Percentiles rank a stretch among this genome's conserved stretches.
These are phyloP conservation scores for Ameiurus melas DNA, from an alignment of 2,113 vertebrate genomes.

Conservation along the genomic window DNA sequence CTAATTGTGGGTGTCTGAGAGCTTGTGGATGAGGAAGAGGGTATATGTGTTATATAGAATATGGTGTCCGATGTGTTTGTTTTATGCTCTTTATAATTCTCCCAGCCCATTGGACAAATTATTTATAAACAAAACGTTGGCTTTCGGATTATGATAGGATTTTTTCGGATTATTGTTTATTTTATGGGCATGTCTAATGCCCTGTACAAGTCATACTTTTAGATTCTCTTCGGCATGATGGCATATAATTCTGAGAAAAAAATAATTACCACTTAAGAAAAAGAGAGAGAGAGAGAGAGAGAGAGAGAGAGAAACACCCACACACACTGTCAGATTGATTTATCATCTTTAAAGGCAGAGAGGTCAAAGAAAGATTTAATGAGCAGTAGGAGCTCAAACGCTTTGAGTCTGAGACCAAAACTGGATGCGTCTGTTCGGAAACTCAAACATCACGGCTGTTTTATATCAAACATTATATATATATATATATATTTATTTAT, in stretches of 20 bases:
- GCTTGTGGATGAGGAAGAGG: neutral
- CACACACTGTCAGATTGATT: neutral
- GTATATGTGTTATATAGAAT: neutral
- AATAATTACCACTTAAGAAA: neutral
- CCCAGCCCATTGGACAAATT: neutral
- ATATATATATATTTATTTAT: too few relatives aligned
- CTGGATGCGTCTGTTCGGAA: neutral
- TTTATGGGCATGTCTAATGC: neutral
- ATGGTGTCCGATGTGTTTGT: neutral
- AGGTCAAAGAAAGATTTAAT: conserved; percentile 17
- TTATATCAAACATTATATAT: neutral
- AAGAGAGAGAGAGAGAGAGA: neutral
- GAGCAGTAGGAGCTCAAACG: neutral
- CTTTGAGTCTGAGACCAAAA: neutral
- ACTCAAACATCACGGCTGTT: neutral
- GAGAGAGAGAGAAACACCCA: neutral
- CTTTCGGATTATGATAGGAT: neutral
- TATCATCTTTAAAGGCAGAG: neutral
- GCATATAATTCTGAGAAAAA: neutral
- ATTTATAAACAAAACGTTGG: neutral
- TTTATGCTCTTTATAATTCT: neutral
- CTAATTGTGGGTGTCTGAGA: neutral
- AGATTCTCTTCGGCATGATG: neutral
- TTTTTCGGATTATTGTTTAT: neutral
- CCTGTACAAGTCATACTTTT: neutral